These are phyloP conservation scores for Drosophila grimshawi DNA, from an alignment of 1,140 invertebrate species.

Conservation along the genomic window DNA sequence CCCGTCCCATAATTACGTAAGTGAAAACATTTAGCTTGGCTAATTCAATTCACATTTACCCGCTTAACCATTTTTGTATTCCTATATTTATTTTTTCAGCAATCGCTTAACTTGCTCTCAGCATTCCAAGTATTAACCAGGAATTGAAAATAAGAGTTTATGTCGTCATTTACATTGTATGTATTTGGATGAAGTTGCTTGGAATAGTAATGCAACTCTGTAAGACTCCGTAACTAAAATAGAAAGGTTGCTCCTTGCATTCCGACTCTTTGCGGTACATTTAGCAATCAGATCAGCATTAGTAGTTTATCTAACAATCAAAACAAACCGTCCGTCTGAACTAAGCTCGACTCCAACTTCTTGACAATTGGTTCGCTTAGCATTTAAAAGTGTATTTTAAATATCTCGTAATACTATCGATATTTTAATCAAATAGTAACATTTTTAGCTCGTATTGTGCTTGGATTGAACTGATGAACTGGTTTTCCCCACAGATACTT, in stretches of 20 bases:
- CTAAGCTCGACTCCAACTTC: not conserved
- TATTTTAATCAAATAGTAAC: slow-evolving; percentile 5
- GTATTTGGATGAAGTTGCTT: too few relatives aligned
- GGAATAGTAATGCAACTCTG: too few relatives aligned
- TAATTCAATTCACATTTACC: slow-evolving; percentile 14
- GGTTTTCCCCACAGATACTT: slow-evolving; percentile 88
- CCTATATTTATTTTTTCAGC: slow-evolving; percentile 49
- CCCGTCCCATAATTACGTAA: slow-evolving; percentile 50
- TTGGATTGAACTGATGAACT: slow-evolving; percentile 16
- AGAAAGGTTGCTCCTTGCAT: too few relatives aligned
- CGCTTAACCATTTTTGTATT: slow-evolving; percentile 26
- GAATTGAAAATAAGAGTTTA: too few relatives aligned
- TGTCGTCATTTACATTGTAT: too few relatives aligned
- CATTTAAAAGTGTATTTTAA: slow-evolving; percentile 7
- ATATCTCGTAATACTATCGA: not conserved
- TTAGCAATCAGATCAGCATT: too few relatives aligned
- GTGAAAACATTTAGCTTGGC: slow-evolving; percentile 45
- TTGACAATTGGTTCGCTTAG: not conserved
- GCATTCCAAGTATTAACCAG: slow-evolving; percentile 5
- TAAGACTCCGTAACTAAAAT: too few relatives aligned
- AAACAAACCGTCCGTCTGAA: too few relatives aligned
- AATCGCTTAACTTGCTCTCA: slow-evolving; percentile 7
- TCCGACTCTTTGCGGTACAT: too few relatives aligned
- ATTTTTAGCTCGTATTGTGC: not conserved
- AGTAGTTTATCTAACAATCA: too few relatives aligned